phyloP scores from a whole-genome alignment of 2,797 vertebrate genomes.

The Stomatorhinus walkeri region DNA sequence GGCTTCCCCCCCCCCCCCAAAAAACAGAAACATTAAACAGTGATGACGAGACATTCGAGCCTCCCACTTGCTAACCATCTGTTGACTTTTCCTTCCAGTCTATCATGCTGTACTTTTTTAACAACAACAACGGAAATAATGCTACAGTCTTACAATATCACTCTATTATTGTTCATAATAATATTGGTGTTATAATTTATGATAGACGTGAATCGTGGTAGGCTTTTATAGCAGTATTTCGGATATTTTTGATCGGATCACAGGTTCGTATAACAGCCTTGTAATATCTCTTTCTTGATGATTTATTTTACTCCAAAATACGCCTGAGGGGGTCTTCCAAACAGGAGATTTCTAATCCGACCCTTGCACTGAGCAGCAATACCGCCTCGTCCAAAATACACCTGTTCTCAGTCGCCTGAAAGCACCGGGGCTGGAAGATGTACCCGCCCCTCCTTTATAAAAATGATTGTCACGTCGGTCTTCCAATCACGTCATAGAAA shows the following conservation, averaged over 20 bases:
- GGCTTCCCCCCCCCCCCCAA: background rate
- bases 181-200: background rate
- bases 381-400: background rate
- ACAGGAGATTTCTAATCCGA: background rate
- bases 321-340: background rate
- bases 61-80: conserved; percentile 1
- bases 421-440: background rate
- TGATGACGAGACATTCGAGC: background rate
- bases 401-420: background rate
- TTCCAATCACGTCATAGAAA: conserved; percentile 25
- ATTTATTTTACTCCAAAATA: background rate
- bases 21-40: background rate
- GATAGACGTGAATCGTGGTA: background rate
- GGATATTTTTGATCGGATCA: background rate
- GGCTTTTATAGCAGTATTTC: background rate
- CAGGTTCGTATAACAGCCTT: background rate
- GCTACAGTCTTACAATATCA: background rate
- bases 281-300: background rate
- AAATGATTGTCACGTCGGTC: background rate
- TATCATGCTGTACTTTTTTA: background rate
- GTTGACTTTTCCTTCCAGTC: conserved; percentile 8
- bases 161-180: background rate
- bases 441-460: background rate
- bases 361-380: background rate
- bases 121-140: background rate